A percentile compares a stretch with the other conserved stretches of the same genome.
Evolutionary conservation across 92 coral and sea anemone species (phyloP).

Genomic region (Pocillopora meandrina): DNA sequence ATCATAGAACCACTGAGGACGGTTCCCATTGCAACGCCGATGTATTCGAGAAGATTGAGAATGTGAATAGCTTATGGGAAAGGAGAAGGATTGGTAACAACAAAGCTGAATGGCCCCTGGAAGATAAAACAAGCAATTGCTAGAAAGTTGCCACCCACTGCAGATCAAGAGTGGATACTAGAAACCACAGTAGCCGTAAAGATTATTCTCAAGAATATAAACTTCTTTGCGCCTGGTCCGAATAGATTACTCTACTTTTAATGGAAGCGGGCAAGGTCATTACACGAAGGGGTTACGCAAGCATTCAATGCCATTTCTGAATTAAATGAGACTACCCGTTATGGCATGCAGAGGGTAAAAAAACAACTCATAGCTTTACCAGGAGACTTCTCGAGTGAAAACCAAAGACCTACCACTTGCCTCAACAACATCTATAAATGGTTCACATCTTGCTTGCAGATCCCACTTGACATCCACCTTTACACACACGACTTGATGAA

Average conservation of each 20-base stretch:
- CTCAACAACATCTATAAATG: slow-evolving; percentile 63
- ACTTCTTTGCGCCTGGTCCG: slow-evolving; percentile 60
- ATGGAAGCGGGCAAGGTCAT: slow-evolving; percentile 48
- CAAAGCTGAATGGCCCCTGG: slow-evolving; percentile 35
- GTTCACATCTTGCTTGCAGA: neutral
- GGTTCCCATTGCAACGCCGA: neutral
- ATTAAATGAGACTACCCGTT: slow-evolving; percentile 23
- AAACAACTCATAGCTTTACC: slow-evolving; percentile 37
- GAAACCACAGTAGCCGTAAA: slow-evolving; percentile 16
- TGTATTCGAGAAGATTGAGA: slow-evolving; percentile 40
- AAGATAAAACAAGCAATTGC: slow-evolving; percentile 26
- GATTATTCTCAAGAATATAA: slow-evolving; percentile 27
- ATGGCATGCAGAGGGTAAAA: slow-evolving; percentile 56
- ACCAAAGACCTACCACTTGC: slow-evolving; percentile 59
- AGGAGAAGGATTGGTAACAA: slow-evolving; percentile 31
- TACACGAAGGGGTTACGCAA: slow-evolving; percentile 37
- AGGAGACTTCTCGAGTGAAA: slow-evolving; percentile 58
- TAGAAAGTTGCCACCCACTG: slow-evolving; percentile 37
- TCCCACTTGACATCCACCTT: slow-evolving; percentile 52
- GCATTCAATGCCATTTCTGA: slow-evolving; percentile 23
- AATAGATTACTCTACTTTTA: slow-evolving; percentile 45
- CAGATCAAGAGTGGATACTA: slow-evolving; percentile 15
- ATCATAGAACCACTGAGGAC: neutral
- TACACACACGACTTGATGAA: slow-evolving; percentile 41
- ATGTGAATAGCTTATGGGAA: slow-evolving; percentile 47